Evolutionary conservation across 2,888 invertebrate species (phyloP), one percentile per base, ranked within the genome.

Genomic region (Agrochola circellaris): DNA sequence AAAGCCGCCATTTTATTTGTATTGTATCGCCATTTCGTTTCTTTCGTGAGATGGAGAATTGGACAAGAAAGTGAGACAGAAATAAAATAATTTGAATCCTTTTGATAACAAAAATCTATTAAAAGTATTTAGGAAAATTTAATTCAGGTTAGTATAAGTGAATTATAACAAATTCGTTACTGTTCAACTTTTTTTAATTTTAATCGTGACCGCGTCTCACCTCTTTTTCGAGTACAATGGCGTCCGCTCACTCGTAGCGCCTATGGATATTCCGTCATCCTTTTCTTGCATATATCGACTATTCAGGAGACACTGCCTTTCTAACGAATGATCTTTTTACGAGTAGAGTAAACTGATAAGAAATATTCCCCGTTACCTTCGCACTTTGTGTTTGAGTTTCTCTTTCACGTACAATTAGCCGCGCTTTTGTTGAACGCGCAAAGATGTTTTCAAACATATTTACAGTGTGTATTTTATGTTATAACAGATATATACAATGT

Each of bases 11-110:
- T 97, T 94, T 96, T 96, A 92, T 92, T 95, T 88, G 85, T 87
- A 62, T 93, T 93, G 92, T 97, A 97, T 97, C 95, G 96, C 97
- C 97, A 97, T 97, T 97, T 97, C 97, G 91, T 96, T 96, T 95
- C 93, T 94, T 92, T 94, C 90, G 92, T 96, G 97, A 97, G 97
- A 97, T 96, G 94, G 96, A 96, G 93, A 95, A 96, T 95, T 94
- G 87, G 87, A 88, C 90, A 93, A 91, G 92, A 94, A 97, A 97
- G 97, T 95, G 97, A 97, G 97, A 97, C 93, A 96, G 96, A 96
- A 95, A 95, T 94, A 95, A 95, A 94, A 93, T 93, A 92, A 89
- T 92, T 87, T 81, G 80, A 85, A 86, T 88, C 86, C 77, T 84
- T 82, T 84, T 69, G 71, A 65, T 77, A 84, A 42, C 75, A 58